These are phyloP conservation scores for Rhyacophila brunnea DNA, from an alignment of 1,140 invertebrate genomes.

Conservation along the genomic window DNA sequence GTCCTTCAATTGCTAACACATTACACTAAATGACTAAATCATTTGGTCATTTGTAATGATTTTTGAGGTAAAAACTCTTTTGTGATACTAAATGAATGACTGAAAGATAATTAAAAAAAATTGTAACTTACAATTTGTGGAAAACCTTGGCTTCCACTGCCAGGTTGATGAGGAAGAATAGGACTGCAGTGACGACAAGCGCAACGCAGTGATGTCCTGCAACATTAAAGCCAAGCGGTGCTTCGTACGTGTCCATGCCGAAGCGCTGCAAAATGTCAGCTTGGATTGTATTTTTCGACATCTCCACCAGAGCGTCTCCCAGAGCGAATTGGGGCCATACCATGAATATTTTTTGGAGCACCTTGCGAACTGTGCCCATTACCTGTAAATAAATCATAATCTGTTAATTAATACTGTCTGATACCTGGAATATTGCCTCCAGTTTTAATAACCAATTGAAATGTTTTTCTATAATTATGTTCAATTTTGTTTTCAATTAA, in stretches of 20 bases:
- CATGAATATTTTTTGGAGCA: conserved; percentile 60
- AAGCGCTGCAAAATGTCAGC: conserved; percentile 58
- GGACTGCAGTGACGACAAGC: conserved; percentile 51
- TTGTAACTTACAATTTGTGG: conserved; percentile 39
- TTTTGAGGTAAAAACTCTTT: too few relatives aligned
- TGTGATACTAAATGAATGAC: too few relatives aligned
- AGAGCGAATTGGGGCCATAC: conserved; percentile 64
- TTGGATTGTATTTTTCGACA: conserved; percentile 66
- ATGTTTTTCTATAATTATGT: too few relatives aligned
- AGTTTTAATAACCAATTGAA: too few relatives aligned
- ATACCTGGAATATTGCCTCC: too few relatives aligned
- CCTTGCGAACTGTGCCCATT: conserved; percentile 56
- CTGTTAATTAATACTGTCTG: too few relatives aligned
- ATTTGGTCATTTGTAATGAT: too few relatives aligned
- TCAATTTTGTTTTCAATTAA: too few relatives aligned
- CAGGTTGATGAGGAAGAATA: conserved; percentile 56
- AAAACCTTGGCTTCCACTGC: conserved; percentile 57
- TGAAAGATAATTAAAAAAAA: neutral
- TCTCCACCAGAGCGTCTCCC: conserved; percentile 62
- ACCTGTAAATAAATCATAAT: conserved; percentile 37
- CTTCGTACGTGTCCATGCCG: conserved; percentile 65
- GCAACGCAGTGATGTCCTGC: conserved; percentile 55
- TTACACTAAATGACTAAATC: too few relatives aligned
- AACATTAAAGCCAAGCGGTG: conserved; percentile 57
- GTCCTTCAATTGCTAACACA: too few relatives aligned